phyloP scores from a whole-genome alignment of 2,888 invertebrate species.

The Polymixis lichenea region DNA sequence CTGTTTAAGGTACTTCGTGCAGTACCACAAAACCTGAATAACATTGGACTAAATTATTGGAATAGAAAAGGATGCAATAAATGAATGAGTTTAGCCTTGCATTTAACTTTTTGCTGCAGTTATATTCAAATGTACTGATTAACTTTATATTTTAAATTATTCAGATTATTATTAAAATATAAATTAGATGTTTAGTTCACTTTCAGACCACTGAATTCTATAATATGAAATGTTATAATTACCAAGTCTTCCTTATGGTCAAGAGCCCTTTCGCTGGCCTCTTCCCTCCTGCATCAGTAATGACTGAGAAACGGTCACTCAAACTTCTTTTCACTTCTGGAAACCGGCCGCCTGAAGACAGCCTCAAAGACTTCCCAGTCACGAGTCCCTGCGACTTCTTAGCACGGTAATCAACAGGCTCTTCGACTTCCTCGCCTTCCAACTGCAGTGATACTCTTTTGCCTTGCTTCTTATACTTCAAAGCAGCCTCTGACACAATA shows the following conservation, averaged over 20 bases:
- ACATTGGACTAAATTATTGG: constrained; percentile 1
- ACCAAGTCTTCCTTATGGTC: constrained; percentile 89
- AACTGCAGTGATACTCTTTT: constrained; percentile 75
- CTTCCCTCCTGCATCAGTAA: constrained; percentile 81
- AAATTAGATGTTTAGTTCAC: neutral
- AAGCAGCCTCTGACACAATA: constrained; percentile 75
- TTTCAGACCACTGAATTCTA: neutral
- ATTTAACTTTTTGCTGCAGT: constrained; percentile 12
- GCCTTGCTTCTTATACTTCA: constrained; percentile 74
- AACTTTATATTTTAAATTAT: neutral
- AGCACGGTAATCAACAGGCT: constrained; percentile 71
- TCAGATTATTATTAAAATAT: neutral
- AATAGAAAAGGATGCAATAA: constrained; percentile 12
- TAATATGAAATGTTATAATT: constrained; percentile 65
- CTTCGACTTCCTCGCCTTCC: constrained; percentile 65
- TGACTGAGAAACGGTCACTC: constrained; percentile 86
- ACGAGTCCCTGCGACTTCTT: constrained; percentile 74
- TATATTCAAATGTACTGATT: neutral
- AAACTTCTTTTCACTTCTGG: constrained; percentile 87
- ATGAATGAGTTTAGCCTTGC: constrained; percentile 9
- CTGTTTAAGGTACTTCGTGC: neutral
- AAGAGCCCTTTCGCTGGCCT: constrained; percentile 80
- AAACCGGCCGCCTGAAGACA: constrained; percentile 79
- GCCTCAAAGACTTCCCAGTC: constrained; percentile 80
- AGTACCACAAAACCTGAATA: neutral